Percentiles rank a stretch among this genome's conserved stretches.
These are phyloP conservation scores for Odocoileus virginianus DNA, from an alignment of 2,113 vertebrate species.

Conservation along the genomic window DNA sequence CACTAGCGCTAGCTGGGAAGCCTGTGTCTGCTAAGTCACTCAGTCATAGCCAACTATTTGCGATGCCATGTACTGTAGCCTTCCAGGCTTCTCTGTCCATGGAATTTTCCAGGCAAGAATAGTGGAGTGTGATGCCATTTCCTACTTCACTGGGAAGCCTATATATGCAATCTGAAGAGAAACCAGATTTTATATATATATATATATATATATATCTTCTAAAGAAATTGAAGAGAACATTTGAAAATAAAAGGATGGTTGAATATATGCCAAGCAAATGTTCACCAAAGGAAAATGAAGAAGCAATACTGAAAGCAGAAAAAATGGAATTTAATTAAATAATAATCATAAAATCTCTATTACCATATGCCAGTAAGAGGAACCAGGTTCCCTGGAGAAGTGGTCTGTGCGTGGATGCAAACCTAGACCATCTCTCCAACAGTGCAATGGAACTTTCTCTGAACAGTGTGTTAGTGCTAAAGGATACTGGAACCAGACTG, in stretches of 20 bases:
- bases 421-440: not conserved
- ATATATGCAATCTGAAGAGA: not conserved
- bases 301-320: not conserved
- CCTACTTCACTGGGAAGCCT: not conserved
- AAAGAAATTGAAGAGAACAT: not conserved
- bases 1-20: not conserved
- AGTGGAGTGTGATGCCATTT: not conserved
- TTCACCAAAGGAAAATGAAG: not conserved
- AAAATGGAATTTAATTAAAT: not conserved
- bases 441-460: not conserved
- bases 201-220: not conserved
- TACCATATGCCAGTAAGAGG: not conserved
- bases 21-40: not conserved
- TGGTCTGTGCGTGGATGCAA: not conserved
- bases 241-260: not conserved
- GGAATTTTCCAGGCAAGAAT: not conserved
- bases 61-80: rapidly evolving
- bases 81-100: not conserved
- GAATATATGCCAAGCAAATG: not conserved
- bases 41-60: not conserved
- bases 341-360: not conserved
- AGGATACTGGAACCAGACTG: not conserved
- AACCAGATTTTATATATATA: not conserved
- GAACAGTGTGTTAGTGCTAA: not conserved
- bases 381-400: not conserved